These are phyloP conservation scores for Pogonophryne albipinna DNA, from an alignment of 2,797 vertebrate species.

Conservation along the genomic window DNA sequence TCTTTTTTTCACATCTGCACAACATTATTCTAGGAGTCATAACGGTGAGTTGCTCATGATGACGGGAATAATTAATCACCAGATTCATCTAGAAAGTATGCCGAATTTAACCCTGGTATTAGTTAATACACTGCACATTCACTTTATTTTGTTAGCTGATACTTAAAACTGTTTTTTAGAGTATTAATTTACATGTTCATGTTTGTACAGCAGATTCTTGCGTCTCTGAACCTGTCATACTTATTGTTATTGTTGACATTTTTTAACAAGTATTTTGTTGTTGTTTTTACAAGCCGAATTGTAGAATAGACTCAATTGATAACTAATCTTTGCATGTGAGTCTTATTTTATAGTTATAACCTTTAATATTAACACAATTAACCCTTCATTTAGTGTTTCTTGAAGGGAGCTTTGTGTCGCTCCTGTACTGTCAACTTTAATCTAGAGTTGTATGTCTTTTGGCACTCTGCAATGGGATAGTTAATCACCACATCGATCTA, in stretches of 20 bases:
- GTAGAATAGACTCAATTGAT: fast-evolving
- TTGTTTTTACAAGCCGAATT: not conserved
- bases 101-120: not conserved
- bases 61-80: no score
- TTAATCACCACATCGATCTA: fast-evolving
- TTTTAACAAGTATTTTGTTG: not conserved
- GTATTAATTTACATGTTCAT: fast-evolving
- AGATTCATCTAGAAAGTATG: not conserved
- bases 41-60: conserved; percentile 33
- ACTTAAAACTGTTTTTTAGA: fast-evolving
- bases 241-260: not conserved
- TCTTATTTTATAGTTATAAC: fast-evolving
- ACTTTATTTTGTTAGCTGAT: fast-evolving
- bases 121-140: fast-evolving
- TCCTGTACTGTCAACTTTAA: not conserved
- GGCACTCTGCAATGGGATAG: fast-evolving
- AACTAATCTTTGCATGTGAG: fast-evolving
- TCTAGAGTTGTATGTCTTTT: no score
- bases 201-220: not conserved
- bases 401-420: not conserved
- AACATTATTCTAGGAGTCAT: not conserved
- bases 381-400: not conserved
- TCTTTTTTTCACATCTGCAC: not conserved
- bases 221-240: not conserved
- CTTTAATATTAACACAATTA: fast-evolving